These are phyloP conservation scores for Lasioglossum malachurum DNA, from an alignment of 2,888 invertebrate genomes.

Conservation along the genomic window DNA sequence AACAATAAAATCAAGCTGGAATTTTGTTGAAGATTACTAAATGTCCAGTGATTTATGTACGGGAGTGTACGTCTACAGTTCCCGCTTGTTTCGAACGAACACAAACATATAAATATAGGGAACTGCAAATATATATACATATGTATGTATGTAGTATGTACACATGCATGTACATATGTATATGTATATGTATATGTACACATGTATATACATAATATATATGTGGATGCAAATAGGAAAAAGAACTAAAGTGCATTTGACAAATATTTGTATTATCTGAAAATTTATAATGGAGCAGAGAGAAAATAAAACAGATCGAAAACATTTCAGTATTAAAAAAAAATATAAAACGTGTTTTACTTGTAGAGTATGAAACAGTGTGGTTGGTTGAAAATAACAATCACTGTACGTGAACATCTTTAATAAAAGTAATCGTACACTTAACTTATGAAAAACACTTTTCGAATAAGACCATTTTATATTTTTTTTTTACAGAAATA, in stretches of 20 bases:
- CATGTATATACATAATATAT: too few species aligned
- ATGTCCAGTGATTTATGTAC: too few species aligned
- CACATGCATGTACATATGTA: too few species aligned
- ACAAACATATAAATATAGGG: not conserved
- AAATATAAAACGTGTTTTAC: not conserved
- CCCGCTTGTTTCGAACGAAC: not conserved
- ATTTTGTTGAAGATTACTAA: too few species aligned
- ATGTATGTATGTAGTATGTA: too few species aligned
- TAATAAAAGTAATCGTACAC: constrained; percentile 8
- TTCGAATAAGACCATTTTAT: not conserved
- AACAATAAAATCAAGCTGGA: too few species aligned
- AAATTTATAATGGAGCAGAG: not conserved
- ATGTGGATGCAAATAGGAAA: not conserved
- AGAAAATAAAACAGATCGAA: not conserved
- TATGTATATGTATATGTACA: too few species aligned
- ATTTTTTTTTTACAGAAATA: constrained; percentile 27
- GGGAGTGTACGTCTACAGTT: too few species aligned
- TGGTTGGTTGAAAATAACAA: not conserved
- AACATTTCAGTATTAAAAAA: not conserved
- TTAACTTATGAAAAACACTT: constrained; percentile 21
- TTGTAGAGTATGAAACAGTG: not conserved
- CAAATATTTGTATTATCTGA: not conserved
- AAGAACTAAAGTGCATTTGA: not conserved
- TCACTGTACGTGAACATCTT: not conserved
- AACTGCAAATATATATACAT: not conserved